phyloP scores from a whole-genome alignment of 1,140 invertebrate genomes.

The Procambarus virginalis region DNA sequence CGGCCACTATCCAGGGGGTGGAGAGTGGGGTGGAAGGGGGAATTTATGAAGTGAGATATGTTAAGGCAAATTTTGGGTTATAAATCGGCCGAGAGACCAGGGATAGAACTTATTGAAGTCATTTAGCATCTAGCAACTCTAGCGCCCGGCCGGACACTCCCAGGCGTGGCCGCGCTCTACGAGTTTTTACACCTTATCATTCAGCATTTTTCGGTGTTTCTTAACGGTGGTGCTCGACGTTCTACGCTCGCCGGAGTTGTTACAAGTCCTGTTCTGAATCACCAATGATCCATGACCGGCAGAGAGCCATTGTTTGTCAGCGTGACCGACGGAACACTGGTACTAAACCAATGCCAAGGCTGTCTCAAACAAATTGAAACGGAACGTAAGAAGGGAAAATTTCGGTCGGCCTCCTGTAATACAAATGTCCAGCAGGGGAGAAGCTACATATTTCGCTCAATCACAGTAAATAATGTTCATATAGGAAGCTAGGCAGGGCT shows the following conservation, averaged over 20 bases:
- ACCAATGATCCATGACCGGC: constrained; percentile 21
- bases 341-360: background rate
- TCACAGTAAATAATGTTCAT: constrained; percentile 65
- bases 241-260: background rate
- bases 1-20: background rate
- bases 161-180: constrained; percentile 13
- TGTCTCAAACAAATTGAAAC: constrained; percentile 44
- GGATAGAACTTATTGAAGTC: constrained; percentile 55
- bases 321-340: background rate
- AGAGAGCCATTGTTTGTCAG: background rate
- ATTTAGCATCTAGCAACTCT: constrained; percentile 52
- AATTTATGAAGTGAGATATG: constrained; percentile 28
- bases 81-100: constrained; percentile 35
- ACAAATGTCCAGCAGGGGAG: constrained; percentile 64
- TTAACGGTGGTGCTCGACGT: background rate
- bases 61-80: constrained; percentile 32
- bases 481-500: constrained; percentile 39
- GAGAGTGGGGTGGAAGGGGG: background rate
- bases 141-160: constrained; percentile 26
- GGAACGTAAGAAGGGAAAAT: background rate
- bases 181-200: constrained; percentile 51
- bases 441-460: constrained; percentile 65
- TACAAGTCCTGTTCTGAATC: constrained; percentile 7
- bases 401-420: constrained; percentile 42
- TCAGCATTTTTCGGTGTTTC: constrained; percentile 30